These are phyloP conservation scores for Bothrops jararaca DNA, from an alignment of 2,113 vertebrate genomes.

Conservation along the genomic window DNA sequence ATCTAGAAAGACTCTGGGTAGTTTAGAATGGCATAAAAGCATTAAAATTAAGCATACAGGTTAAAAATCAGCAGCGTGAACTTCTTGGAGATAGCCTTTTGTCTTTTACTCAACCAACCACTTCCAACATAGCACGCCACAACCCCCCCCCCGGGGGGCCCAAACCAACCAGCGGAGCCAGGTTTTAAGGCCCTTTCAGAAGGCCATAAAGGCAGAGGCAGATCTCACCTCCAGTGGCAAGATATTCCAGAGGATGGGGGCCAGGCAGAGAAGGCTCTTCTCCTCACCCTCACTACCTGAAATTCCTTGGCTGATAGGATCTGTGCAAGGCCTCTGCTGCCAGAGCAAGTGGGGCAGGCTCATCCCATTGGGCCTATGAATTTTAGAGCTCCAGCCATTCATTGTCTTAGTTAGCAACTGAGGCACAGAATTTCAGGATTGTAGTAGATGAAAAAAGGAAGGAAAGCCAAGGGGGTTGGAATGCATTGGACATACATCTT, in stretches of 20 bases:
- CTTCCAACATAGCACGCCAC: not conserved
- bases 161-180: not conserved
- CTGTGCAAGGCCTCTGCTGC: not conserved
- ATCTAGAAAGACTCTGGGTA: not conserved
- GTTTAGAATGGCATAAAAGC: not conserved
- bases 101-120: not conserved
- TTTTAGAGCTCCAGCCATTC: not conserved
- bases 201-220: not conserved
- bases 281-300: not conserved
- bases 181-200: not conserved
- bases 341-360: not conserved
- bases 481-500: not conserved
- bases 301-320: not conserved
- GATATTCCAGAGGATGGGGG: not conserved
- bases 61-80: not conserved
- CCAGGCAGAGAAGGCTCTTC: not conserved
- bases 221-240: not conserved
- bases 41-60: not conserved
- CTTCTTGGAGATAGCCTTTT: no score
- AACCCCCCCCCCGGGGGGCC: no score
- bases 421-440: not conserved
- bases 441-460: not conserved
- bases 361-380: not conserved
- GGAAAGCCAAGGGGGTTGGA: not conserved
- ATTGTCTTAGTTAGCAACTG: not conserved